These are phyloP conservation scores for Cyprinodon variegatus DNA, from an alignment of 2,113 vertebrate species.

Conservation along the genomic window DNA sequence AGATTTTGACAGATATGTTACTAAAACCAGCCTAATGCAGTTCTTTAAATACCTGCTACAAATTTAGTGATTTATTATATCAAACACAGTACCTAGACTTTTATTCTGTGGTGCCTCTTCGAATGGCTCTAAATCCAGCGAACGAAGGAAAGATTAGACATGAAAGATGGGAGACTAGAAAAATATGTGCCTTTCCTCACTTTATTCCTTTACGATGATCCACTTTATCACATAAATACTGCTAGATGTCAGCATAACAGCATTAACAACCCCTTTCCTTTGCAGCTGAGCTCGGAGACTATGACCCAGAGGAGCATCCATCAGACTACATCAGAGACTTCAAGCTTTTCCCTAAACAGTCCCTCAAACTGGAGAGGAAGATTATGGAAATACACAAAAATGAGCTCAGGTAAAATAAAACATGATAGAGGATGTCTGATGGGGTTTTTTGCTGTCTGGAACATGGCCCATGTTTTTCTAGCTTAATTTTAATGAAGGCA, in stretches of 20 bases:
- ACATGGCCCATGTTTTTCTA: slow-evolving; percentile 2
- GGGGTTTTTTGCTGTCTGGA: slow-evolving; percentile 19
- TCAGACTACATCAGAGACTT: slow-evolving; percentile 95
- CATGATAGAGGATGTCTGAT: background rate
- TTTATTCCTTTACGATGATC: background rate
- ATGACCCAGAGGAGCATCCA: slow-evolving; percentile 91
- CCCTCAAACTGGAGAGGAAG: slow-evolving; percentile 94
- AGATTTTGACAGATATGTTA: background rate
- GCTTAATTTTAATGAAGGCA: slow-evolving; percentile 29
- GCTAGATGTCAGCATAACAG: background rate
- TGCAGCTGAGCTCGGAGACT: slow-evolving; percentile 94
- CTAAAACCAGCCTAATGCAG: background rate
- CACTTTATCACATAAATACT: background rate
- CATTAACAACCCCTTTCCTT: background rate
- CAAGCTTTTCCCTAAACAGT: slow-evolving; percentile 96
- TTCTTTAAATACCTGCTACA: background rate
- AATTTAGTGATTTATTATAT: too few relatives aligned
- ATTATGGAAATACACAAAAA: slow-evolving; percentile 95
- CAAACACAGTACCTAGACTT: background rate
- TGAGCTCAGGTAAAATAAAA: slow-evolving; percentile 88
- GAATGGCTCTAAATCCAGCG: background rate
- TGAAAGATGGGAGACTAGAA: background rate
- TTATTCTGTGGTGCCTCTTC: too few relatives aligned
- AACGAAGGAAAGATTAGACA: background rate
- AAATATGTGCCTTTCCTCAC: background rate